A percentile compares a stretch with the other conserved stretches of the same genome.
Evolutionary conservation across 2,113 vertebrate genomes (phyloP).

Genomic region (Neomonachus schauinslandi): DNA sequence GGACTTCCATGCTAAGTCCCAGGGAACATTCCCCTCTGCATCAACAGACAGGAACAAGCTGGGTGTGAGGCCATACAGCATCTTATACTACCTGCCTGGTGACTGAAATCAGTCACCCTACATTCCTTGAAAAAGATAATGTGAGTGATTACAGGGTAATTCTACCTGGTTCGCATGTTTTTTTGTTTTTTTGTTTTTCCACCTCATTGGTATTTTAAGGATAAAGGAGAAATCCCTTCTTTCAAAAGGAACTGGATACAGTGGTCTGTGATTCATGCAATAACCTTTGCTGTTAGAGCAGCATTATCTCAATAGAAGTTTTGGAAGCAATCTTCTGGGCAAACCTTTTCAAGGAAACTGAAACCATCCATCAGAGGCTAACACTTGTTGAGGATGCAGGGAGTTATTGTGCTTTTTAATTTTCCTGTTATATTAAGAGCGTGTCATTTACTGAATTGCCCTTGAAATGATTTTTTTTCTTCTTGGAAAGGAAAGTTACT

Average conservation of each 20-base stretch:
- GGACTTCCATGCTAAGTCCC: neutral
- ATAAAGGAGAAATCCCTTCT: neutral
- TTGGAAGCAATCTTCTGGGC: neutral
- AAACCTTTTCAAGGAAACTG: conserved; percentile 76
- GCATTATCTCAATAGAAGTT: neutral
- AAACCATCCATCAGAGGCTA: conserved; percentile 66
- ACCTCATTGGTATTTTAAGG: conserved; percentile 7
- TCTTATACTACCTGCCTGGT: conserved; percentile 24
- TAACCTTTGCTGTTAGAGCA: neutral
- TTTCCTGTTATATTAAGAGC: conserved; percentile 82
- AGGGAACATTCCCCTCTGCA: fast-evolving
- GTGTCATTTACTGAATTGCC: conserved; percentile 44
- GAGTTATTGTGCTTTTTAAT: conserved; percentile 70
- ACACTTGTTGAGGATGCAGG: conserved; percentile 71
- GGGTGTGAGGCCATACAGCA: neutral
- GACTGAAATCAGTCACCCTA: neutral
- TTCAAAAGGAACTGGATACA: neutral
- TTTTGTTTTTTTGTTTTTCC: no score
- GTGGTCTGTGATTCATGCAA: neutral
- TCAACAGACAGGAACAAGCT: neutral
- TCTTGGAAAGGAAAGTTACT: conserved; percentile 68
- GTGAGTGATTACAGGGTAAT: neutral
- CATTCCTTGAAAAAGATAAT: conserved; percentile 11
- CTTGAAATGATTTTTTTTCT: conserved; percentile 31
- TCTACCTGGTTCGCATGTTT: neutral